These are phyloP conservation scores for fruit fly (Drosophila melanogaster) DNA, from an alignment of 1,140 invertebrate species.

Conservation along the genomic window Release_6_plus_ISO1_MT NT_033777.3:18782001-18782500, in stretches of 20 bases:
- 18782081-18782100: constrained; percentile 37
- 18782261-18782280: neutral
- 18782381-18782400: constrained; percentile 53
- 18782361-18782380: constrained; percentile 44
- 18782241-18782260: neutral
- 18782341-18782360: constrained; percentile 7
- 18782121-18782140: constrained; percentile 3
- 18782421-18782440: constrained; percentile 8
- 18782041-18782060: constrained; percentile 41
- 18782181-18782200: constrained; percentile 20
- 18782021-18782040: constrained; percentile 32
- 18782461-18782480: constrained; percentile 38
- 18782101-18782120: constrained; percentile 25
- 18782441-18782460: constrained; percentile 17
- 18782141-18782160: constrained; percentile 27
- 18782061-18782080: constrained; percentile 9
- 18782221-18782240: constrained; percentile 6
- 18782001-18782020: constrained; percentile 48
- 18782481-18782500: constrained; percentile 42
- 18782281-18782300: constrained; percentile 40
- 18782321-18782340: constrained; percentile 41
- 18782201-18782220: constrained; percentile 23
- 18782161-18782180: constrained; percentile 33
- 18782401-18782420: neutral
- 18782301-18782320: constrained; percentile 48